These are phyloP conservation scores for Halictus rubicundus DNA, from an alignment of 1,140 invertebrate genomes.

Conservation along the genomic window DNA sequence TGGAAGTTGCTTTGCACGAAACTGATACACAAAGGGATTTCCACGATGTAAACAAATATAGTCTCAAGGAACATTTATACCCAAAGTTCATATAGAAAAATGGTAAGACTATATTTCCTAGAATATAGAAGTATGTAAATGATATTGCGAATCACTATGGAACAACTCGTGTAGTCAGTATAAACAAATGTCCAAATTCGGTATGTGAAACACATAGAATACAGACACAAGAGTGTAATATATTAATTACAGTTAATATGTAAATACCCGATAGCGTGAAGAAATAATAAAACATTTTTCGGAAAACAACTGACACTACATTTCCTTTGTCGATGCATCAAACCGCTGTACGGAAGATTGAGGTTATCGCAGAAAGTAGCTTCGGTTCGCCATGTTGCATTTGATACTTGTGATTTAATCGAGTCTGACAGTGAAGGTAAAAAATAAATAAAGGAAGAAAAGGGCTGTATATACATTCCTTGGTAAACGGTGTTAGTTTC, in stretches of 20 bases:
- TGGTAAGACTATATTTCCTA: too few relatives aligned
- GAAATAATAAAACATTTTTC: slow-evolving; percentile 9
- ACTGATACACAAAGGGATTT: too few relatives aligned
- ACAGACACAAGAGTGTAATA: neutral
- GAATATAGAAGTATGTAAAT: too few relatives aligned
- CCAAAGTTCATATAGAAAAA: too few relatives aligned
- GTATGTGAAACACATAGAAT: neutral
- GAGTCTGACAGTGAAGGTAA: slow-evolving; percentile 23
- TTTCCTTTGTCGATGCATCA: neutral
- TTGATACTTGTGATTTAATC: slow-evolving; percentile 40
- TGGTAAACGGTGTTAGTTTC: neutral
- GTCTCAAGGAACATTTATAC: too few relatives aligned
- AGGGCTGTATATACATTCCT: neutral
- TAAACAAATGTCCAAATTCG: slow-evolving; percentile 12
- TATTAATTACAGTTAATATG: neutral
- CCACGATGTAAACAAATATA: too few relatives aligned
- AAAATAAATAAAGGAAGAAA: slow-evolving; percentile 30
- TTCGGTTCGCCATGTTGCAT: slow-evolving; percentile 52
- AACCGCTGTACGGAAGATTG: slow-evolving; percentile 16
- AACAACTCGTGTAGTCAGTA: neutral
- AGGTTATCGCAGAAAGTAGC: slow-evolving; percentile 49
- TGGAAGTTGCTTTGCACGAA: neutral
- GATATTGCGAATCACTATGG: too few relatives aligned
- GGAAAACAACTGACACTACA: slow-evolving; percentile 30
- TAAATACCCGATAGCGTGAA: neutral